These are phyloP conservation scores for Neotoxoptera formosana DNA, from an alignment of 1,140 invertebrate genomes.

Conservation along the genomic window DNA sequence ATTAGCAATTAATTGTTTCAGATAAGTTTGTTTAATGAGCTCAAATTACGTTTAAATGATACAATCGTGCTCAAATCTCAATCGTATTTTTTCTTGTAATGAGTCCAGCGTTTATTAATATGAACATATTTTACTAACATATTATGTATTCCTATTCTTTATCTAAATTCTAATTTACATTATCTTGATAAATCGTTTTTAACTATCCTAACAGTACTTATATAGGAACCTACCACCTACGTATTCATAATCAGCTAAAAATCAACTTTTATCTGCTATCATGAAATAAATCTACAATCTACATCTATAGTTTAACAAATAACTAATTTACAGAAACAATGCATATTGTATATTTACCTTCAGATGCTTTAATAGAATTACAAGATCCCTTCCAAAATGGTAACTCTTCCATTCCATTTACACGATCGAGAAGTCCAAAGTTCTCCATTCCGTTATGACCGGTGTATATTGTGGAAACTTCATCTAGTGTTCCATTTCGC, in stretches of 20 bases:
- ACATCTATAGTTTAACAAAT: neutral
- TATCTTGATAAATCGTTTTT: neutral
- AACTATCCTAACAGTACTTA: neutral
- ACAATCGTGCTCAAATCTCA: neutral
- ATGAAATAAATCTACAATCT: neutral
- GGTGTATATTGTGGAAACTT: conserved; percentile 82
- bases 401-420: conserved; percentile 78
- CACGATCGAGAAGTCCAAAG: conserved; percentile 78
- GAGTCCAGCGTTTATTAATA: neutral
- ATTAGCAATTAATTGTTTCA: neutral
- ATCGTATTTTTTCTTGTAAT: neutral
- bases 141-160: neutral
- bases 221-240: neutral
- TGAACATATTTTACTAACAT: neutral
- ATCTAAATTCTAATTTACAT: neutral
- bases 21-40: neutral
- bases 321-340: neutral
- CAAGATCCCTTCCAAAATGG: conserved; percentile 80
- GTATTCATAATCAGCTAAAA: neutral
- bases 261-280: neutral
- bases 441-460: conserved; percentile 77
- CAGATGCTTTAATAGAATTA: conserved; percentile 82
- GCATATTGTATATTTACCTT: conserved; percentile 69
- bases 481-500: conserved; percentile 82
- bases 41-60: neutral